Base-by-base conservation (phyloP, 2,113 vertebrate genomes). In the Clinocottus analis region DNA sequence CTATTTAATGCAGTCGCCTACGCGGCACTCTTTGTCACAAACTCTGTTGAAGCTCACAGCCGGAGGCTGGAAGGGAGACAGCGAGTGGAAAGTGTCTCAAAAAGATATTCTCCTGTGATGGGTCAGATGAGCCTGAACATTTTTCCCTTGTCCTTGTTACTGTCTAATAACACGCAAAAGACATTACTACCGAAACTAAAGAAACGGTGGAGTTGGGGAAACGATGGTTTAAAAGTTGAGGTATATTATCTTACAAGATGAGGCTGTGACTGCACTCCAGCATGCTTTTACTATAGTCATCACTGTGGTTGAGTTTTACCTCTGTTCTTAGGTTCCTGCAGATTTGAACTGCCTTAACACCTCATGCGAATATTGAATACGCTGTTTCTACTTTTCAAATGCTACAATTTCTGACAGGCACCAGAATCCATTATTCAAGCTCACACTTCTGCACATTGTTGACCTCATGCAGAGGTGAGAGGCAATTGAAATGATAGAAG, bases 401-500 rank as follows among this genome's bases (percentile, higher is more conserved):
- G 25, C 1, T 35, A 35, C 3, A 17, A 27, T 39, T 49, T 59
- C 39, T 29, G 14, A 63, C 70, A 61, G 59, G 7, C 1, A 59
- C 25, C 59, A 31, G 12, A 62, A 41, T 45, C 58, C 71, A 58
- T 47, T 63, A 39, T 47, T 64, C 39, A 72, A 58, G 16, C 55
- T 68, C 61, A 51, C 41, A 33, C 1, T 53, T 33, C 31, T 29
- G 14, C 67, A 53, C 12, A 23, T 5, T 66, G 49, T 23, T 31
- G 17, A 13, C 37, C 39, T 37, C 14, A 62, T 58, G 25, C 35
- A 58, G 74, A 74, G 23, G 29, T 45, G 53, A 61, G 41, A 69
- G 49, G 49, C n/a, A 21, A 17, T 13, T 70, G 53, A 73, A 73
- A 33, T 31, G 21, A 59, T n/a, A 43, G 29, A 77, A 37, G 56